These are phyloP conservation scores for Myocastor coypus DNA, from an alignment of 2,113 vertebrate genomes.

Conservation along the genomic window DNA sequence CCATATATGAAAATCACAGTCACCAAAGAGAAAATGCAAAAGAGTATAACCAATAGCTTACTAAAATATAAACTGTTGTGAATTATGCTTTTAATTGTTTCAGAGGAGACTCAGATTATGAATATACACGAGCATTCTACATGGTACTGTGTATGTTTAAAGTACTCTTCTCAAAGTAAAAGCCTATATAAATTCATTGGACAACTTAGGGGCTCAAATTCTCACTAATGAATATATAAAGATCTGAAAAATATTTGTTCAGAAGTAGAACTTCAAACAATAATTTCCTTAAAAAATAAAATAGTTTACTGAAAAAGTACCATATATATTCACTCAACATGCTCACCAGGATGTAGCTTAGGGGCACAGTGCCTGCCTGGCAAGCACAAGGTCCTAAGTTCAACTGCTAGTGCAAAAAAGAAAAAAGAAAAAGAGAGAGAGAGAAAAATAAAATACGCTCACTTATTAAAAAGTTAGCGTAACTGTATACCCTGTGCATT, in stretches of 20 bases:
- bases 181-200: background rate
- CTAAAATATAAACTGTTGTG: background rate
- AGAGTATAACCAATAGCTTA: constrained; percentile 12
- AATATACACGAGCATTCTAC: constrained; percentile 2
- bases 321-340: background rate
- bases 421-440: no score
- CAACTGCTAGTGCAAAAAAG: no score
- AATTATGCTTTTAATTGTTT: background rate
- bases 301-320: background rate
- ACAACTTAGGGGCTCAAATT: background rate
- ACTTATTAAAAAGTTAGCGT: background rate
- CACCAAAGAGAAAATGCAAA: background rate
- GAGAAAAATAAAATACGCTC: background rate
- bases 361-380: no score
- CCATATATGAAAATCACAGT: background rate
- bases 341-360: background rate
- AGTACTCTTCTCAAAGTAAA: background rate
- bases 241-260: background rate
- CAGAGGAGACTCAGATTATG: background rate
- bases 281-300: background rate
- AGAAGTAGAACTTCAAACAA: background rate
- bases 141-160: background rate
- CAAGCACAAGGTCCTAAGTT: no score
- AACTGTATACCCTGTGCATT: background rate
- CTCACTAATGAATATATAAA: background rate